A percentile compares a stretch with the other conserved stretches of the same genome.
phyloP scores from a whole-genome alignment of 2,113 vertebrate species.

The Acinonyx jubatus region DNA sequence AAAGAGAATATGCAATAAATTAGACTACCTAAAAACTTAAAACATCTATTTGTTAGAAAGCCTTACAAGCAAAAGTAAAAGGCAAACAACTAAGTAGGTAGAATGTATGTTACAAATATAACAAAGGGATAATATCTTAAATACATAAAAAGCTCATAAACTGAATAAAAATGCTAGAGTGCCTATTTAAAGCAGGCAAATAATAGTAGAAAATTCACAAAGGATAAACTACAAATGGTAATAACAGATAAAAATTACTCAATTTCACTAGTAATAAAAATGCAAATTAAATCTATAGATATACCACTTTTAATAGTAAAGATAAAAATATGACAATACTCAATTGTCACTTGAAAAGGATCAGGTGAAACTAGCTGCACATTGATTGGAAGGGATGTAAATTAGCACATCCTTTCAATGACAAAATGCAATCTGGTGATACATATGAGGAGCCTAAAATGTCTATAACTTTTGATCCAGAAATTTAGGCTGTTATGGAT shows the following conservation, averaged over 20 bases:
- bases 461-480: neutral
- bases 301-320: neutral
- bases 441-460: neutral
- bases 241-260: neutral
- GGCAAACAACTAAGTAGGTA: neutral
- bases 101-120: neutral
- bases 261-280: neutral
- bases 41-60: neutral
- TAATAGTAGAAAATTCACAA: neutral
- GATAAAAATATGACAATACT: neutral
- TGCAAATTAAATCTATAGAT: neutral
- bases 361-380: neutral
- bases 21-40: conserved; percentile 29
- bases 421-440: neutral
- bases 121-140: conserved; percentile 20
- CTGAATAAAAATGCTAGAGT: conserved; percentile 6
- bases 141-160: neutral
- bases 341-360: neutral
- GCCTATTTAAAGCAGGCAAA: neutral
- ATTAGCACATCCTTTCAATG: neutral
- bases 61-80: conserved; percentile 35
- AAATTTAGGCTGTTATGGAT: neutral
- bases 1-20: neutral
- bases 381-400: neutral
- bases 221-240: conserved; percentile 6